Base-by-base conservation (phyloP, 2,113 vertebrate genomes). In the Centropus unirufus region DNA sequence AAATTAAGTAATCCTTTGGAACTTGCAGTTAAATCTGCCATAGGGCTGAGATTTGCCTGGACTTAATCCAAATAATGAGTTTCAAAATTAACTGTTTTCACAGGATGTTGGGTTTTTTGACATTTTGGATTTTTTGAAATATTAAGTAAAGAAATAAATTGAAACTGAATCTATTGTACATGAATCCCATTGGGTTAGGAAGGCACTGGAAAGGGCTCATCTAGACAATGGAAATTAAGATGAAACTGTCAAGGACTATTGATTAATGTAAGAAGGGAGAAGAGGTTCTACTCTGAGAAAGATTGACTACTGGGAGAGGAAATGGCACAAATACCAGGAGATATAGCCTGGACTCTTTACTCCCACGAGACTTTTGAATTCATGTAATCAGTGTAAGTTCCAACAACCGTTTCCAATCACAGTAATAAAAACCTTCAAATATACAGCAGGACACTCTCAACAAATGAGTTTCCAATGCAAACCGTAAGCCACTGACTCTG, bases 1-100 rank as follows among this genome's bases (percentile, higher is more conserved):
- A 93, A 93, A 97, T 97, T 87, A 94, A 95, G 61, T 85, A 85
- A 95, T 92, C 74, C 59, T 94, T 96, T 89, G 89, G 87, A 97
- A 91, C 63, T 83, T 61, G 77, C 84, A 82, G 89, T 44, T 76
- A 74, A 90, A 83, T 75, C 77, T 74, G 74, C 83, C 83, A 83
- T 36, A 62, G 94, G 79, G 67, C 47, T 89, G 87, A 89, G 80
- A 93, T 83, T 85, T 95, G 70, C 59, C 62, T 95, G 91, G 84
- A 72, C 26, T 79, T 92, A 24, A 91, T 92, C 84, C 95, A 96
- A 90, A 79, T 46, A 82, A 90, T 22, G 47, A 79, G 55, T 59
- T 93, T 92, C 68, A 87, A 92, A 76, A 87, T 77, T 73, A 89
- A 93, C 81, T 95, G n/a, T 77, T 92, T 91, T 79, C 88, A 82